Base-by-base conservation (phyloP, 2,113 vertebrate genomes). In the Speoplatyrhinus poulsoni region DNA sequence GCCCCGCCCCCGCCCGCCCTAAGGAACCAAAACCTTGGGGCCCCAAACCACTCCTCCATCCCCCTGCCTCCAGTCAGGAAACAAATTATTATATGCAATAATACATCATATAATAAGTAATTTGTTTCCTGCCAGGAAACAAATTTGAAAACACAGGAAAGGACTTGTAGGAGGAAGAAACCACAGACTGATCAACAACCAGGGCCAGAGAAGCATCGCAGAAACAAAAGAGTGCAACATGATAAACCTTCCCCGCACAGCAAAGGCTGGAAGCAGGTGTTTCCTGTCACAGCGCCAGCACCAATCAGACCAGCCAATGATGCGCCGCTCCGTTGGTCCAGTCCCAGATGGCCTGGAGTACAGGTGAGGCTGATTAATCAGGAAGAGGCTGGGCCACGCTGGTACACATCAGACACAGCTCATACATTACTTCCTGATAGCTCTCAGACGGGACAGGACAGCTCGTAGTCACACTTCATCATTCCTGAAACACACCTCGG, bases 341-440 rank as follows among this genome's bases (percentile, higher is more conserved):
- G 76, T 81, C 81, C 81, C 85, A 84, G 79, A 73, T 57, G 72
- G 61, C 36, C 46, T 60, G 2, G 50, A 56, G 69, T 84, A 61
- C 88, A 90, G 87, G 79, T 84, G 85, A 85, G 73, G 75, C 76
- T 64, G 82, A 86, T 88, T 86, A 85, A 85, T 84, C 85, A 80
- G 76, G 70, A 83, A 57, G 81, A 72, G 54, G 75, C 67, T 58
- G 16, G 62, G 70, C 67, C 52, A 60, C 68, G 62, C 71, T 13
- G 67, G 73, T 67, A 85, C 84, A 84, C 79, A 78, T 67, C 67
- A 12, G 79, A 88, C 77, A 62, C 67, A 68, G 76, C 72, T 82
- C 79, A 85, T 86, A 70, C 55, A 77, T 87, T 76, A 52, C 36
- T 0, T 17, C 55, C n/a, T 73, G 80, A 86, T 80, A 84, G 81